These are phyloP conservation scores for Perca flavescens DNA, from an alignment of 2,113 vertebrate genomes.

Conservation along the genomic window DNA sequence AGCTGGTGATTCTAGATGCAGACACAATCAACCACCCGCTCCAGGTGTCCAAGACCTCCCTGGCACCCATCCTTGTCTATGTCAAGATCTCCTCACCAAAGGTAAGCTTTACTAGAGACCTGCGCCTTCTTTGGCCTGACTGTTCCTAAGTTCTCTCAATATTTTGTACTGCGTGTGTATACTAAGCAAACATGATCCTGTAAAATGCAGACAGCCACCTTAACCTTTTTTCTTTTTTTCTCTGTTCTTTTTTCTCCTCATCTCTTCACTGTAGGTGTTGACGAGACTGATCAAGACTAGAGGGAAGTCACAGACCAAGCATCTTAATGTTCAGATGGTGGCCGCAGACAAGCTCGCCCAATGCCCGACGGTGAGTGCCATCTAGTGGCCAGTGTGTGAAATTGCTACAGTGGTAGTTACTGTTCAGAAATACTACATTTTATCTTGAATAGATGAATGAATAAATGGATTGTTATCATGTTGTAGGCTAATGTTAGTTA, in stretches of 20 bases:
- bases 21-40: slow-evolving; percentile 98
- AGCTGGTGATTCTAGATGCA: slow-evolving; percentile 95
- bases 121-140: neutral
- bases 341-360: slow-evolving; percentile 98
- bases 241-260: slow-evolving; percentile 22
- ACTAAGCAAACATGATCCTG: neutral
- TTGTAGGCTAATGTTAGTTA: neutral
- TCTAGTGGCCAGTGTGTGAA: slow-evolving; percentile 47
- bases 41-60: slow-evolving; percentile 96
- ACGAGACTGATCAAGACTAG: slow-evolving; percentile 98
- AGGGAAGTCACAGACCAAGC: slow-evolving; percentile 98
- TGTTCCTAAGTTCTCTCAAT: neutral
- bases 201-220: neutral
- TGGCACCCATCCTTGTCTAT: slow-evolving; percentile 96
- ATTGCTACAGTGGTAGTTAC: neutral
- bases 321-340: slow-evolving; percentile 98
- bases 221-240: neutral
- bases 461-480: neutral
- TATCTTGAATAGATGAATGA: neutral
- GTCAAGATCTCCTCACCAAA: slow-evolving; percentile 99
- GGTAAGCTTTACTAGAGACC: slow-evolving; percentile 76
- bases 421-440: neutral
- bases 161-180: neutral
- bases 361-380: slow-evolving; percentile 91
- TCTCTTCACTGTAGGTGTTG: slow-evolving; percentile 88